A percentile compares a stretch with the other conserved stretches of the same genome.
Conservation (phyloP, 2,113 vertebrate genomes). For the Cairina moschata region DNA sequence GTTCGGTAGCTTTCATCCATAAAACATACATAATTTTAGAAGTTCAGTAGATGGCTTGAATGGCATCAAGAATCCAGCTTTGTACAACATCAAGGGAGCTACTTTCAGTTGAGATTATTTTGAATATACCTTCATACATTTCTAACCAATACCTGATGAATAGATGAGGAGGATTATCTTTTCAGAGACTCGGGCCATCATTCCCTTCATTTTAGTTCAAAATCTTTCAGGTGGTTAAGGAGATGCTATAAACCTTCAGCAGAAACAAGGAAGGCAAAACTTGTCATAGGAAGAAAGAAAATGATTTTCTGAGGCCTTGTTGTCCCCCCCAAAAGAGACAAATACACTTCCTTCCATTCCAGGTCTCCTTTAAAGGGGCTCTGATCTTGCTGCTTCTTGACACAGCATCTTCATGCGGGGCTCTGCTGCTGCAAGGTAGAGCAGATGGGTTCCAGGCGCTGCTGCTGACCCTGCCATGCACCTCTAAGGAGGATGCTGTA, state of each 20-base stretch:
- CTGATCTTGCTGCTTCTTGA: not conserved
- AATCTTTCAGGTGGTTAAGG: not conserved
- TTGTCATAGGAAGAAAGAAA: not conserved
- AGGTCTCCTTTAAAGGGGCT: not conserved
- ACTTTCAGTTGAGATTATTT: not conserved
- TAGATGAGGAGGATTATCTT: accelerated
- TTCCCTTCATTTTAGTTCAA: not conserved
- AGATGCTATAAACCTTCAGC: not conserved
- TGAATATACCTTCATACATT: not conserved
- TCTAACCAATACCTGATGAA: not conserved
- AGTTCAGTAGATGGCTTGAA: not conserved
- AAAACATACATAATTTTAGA: not conserved
- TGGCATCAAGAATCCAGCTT: not conserved
- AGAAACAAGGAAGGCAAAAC: not conserved
- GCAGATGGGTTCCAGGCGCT: not conserved
- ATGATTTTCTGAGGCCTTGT: not conserved
- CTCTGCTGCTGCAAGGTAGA: not conserved
- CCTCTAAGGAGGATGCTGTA: not conserved
- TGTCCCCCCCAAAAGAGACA: not conserved
- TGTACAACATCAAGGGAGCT: not conserved
- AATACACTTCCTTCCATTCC: not conserved
- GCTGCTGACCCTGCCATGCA: not conserved
- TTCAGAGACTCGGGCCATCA: not conserved
- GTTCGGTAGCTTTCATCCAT: not conserved
- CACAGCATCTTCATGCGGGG: not conserved